A percentile compares a stretch with the other conserved stretches of the same genome.
Evolutionary conservation across 2,113 vertebrate genomes (phyloP).

Genomic region (Eulemur macaco): DNA sequence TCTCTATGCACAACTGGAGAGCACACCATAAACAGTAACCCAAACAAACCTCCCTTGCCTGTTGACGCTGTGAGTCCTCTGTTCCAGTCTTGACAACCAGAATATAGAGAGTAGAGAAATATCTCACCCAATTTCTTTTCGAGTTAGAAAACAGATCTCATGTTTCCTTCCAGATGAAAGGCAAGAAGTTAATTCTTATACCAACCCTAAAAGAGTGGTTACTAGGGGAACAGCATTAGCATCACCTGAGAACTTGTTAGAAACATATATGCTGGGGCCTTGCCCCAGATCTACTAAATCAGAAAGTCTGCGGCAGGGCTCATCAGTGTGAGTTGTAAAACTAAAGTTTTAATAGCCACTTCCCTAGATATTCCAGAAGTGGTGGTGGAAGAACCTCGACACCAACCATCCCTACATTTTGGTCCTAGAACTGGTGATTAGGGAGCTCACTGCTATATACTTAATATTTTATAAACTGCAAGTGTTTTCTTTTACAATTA

Average conservation of each 20-base stretch:
- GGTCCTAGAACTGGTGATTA: not conserved
- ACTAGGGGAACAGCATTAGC: not conserved
- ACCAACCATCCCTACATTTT: not conserved
- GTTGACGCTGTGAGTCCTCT: not conserved
- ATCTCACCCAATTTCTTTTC: not conserved
- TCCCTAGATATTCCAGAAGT: not conserved
- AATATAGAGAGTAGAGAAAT: not conserved
- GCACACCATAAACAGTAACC: not conserved
- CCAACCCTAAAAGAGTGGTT: not conserved
- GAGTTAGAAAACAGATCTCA: not conserved
- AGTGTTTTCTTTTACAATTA: constrained; percentile 7
- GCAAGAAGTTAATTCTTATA: not conserved
- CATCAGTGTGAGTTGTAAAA: not conserved
- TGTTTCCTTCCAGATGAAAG: not conserved
- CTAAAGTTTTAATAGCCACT: not conserved
- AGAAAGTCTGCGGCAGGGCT: not conserved
- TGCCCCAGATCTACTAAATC: not conserved
- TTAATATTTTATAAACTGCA: not conserved
- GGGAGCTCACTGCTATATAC: not conserved
- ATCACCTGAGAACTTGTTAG: not conserved
- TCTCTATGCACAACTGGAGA: not conserved
- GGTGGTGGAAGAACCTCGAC: not conserved
- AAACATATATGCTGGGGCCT: not conserved
- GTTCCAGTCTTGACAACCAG: not conserved
- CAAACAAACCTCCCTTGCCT: not conserved